Base-by-base conservation (phyloP, 37 sponge, comb jelly and placozoan species). In the Eunapius fragilis region DNA sequence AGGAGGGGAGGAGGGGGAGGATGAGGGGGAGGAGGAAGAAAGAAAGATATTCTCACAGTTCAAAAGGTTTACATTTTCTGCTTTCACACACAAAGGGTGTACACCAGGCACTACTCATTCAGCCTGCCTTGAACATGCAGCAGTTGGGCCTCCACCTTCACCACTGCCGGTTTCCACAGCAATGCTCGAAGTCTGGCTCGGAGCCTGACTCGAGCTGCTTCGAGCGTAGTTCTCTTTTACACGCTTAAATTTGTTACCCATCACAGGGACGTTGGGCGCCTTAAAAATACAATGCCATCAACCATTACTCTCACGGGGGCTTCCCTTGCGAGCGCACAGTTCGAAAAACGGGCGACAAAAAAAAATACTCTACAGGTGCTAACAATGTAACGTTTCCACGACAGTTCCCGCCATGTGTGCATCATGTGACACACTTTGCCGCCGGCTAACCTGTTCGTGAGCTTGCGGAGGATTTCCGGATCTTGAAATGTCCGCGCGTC, bases 391-490 rank as follows among this genome's bases (percentile, higher is more conserved):
- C 58, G 58, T 58, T 58, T 58, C 58, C 58, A 58, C 58, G 58
- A 58, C 58, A 58, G 58, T 30, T 34, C 80, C 36, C 48, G 69
- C 48, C 80, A 86, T 50, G 30, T 79, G 82, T 80, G 28, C 25
- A 50, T 74, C 81, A 82, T 70, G 76, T 77, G 88, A 88, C 76
- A 17, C 38, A 0, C 19, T 58, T 58, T 45, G 47, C 47, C 24
- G 70, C 38, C 24, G 34, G 72, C 89, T 47, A 41, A 84, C 90
- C 90, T 84, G 75, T 82, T 91, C 37, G 95, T 94, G 68, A 94
- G 67, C 71, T 90, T 87, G 24, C 95, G 86, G 71, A 94, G 92
- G 70, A 94, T 91, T 79, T 91, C 95, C 75, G 95, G 95, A 72
- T 94, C 95, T 32, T 91, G 86, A 38, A 94, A 88, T 34, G 95